Conservation (phyloP, 2,113 vertebrate species). For the Prunella fulvescens region DNA sequence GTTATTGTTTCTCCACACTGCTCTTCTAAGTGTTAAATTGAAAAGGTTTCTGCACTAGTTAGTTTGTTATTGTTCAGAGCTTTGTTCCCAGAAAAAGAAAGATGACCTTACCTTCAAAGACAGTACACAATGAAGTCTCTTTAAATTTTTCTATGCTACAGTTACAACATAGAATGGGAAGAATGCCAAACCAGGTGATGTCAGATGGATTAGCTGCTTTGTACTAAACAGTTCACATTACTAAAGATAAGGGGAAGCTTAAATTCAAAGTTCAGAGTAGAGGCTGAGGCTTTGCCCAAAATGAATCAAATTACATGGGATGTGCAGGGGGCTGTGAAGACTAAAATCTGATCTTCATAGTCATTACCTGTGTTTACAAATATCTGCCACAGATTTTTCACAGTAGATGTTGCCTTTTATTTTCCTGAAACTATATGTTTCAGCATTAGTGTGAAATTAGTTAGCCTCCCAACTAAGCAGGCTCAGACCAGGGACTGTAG, state of each 20-base stretch:
- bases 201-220: slow-evolving; percentile 49
- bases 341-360: not conserved
- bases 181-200: slow-evolving; percentile 44
- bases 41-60: not conserved
- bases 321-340: not conserved
- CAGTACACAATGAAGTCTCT: not conserved
- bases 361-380: not conserved
- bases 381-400: not conserved
- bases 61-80: not conserved
- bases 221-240: not conserved
- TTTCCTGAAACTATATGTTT: not conserved
- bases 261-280: not conserved
- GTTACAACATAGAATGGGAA: not conserved
- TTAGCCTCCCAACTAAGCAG: not conserved
- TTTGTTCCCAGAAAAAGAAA: not conserved
- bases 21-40: not conserved
- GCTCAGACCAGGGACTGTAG: not conserved
- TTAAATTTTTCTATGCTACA: not conserved
- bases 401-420: not conserved
- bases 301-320: not conserved
- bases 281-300: not conserved
- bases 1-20: not conserved
- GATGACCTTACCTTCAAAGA: slow-evolving; percentile 20
- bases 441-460: not conserved
- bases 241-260: slow-evolving; percentile 13